Percentiles rank a stretch among this genome's conserved stretches.
Evolutionary conservation across 2,888 invertebrate genomes (phyloP).

Genomic region (Tenodera sinensis): DNA sequence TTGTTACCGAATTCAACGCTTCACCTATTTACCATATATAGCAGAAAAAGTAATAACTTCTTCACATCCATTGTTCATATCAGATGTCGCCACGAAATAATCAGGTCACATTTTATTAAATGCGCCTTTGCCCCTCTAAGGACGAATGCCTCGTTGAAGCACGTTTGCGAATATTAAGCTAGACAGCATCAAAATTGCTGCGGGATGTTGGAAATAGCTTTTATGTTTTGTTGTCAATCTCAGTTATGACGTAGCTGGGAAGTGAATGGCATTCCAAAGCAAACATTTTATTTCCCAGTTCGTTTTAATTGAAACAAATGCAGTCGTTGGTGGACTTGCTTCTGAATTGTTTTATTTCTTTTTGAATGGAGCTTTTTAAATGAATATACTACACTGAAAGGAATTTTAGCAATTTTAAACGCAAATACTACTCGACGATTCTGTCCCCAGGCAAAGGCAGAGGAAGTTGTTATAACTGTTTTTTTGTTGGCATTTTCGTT

Average conservation of each 20-base stretch:
- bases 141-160: background rate
- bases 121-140: background rate
- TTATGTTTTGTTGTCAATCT: background rate
- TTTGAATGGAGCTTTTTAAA: background rate
- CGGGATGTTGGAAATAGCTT: background rate
- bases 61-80: too few relatives aligned
- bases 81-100: too few relatives aligned
- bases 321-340: background rate
- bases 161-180: background rate
- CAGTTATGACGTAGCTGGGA: background rate
- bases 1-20: too few relatives aligned
- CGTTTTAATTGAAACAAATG: background rate
- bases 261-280: background rate
- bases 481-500: too few relatives aligned
- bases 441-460: background rate
- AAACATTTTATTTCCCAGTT: background rate
- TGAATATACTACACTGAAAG: background rate
- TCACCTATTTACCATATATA: too few relatives aligned
- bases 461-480: background rate
- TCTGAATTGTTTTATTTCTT: background rate
- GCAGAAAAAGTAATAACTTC: too few relatives aligned
- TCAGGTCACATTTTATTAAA: too few relatives aligned
- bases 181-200: background rate
- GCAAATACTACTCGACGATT: background rate
- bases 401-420: background rate